These are phyloP conservation scores for Noctua janthina DNA, from an alignment of 2,888 invertebrate species.

Conservation along the genomic window DNA sequence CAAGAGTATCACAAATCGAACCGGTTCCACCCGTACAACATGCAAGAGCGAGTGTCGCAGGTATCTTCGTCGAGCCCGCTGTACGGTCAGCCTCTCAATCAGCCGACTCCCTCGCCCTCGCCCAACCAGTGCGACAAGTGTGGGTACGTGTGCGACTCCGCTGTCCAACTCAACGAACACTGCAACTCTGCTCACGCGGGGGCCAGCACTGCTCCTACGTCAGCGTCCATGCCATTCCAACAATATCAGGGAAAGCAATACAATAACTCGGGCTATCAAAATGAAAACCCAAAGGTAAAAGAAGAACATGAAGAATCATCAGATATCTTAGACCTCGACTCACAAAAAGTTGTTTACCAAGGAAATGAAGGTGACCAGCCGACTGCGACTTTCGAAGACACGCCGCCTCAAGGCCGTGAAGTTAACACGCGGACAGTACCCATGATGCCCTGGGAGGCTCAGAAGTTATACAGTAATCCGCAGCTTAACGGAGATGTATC, in stretches of 20 bases:
- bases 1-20: conserved; percentile 86
- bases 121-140: conserved; percentile 96
- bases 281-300: conserved; percentile 89
- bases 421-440: conserved; percentile 89
- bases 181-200: conserved; percentile 92
- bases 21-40: conserved; percentile 88
- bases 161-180: conserved; percentile 94
- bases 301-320: conserved; percentile 93
- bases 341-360: conserved; percentile 96
- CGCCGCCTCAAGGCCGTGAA: conserved; percentile 83
- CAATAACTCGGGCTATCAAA: conserved; percentile 85
- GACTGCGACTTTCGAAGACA: conserved; percentile 83
- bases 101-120: conserved; percentile 93
- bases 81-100: conserved; percentile 91
- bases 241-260: conserved; percentile 89
- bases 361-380: conserved; percentile 90
- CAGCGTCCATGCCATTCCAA: conserved; percentile 88
- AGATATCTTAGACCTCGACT: conserved; percentile 96
- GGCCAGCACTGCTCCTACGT: conserved; percentile 80
- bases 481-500: conserved; percentile 88
- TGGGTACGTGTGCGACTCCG: conserved; percentile 94
- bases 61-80: conserved; percentile 90
- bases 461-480: conserved; percentile 85
- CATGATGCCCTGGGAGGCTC: conserved; percentile 91
- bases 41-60: conserved; percentile 89